phyloP scores from a whole-genome alignment of 2,113 vertebrate species.

The Hippocampus abdominalis region DNA sequence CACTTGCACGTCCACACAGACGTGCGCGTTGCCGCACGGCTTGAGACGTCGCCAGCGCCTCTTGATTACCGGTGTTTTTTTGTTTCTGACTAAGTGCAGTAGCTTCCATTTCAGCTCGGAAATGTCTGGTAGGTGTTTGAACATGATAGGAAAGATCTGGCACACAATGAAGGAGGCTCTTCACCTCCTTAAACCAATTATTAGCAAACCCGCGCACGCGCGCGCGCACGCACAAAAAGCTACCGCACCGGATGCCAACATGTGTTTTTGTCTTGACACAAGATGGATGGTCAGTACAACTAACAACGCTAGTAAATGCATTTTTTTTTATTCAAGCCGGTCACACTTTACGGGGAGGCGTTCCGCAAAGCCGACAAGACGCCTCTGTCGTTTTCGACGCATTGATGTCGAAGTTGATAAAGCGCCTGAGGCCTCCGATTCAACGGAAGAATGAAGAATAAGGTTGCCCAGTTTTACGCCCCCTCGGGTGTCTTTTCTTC shows the following conservation, averaged over 20 bases:
- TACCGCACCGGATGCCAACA: slow-evolving; percentile 2
- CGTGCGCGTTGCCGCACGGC: background rate
- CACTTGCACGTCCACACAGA: background rate
- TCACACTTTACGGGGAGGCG: background rate
- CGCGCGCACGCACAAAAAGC: slow-evolving; percentile 14
- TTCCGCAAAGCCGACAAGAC: background rate
- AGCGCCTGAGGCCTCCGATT: slow-evolving; percentile 10
- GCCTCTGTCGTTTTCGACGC: background rate
- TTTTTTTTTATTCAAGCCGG: slow-evolving; percentile 19
- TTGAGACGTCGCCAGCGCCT: background rate
- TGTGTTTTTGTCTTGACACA: slow-evolving; percentile 30
- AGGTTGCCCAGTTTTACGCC: slow-evolving; percentile 7
- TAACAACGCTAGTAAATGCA: slow-evolving; percentile 3
- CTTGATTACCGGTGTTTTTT: slow-evolving; percentile 4
- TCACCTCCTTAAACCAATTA: slow-evolving; percentile 36
- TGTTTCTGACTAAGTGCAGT: slow-evolving; percentile 20
- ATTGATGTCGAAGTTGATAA: slow-evolving; percentile 18
- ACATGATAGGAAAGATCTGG: slow-evolving; percentile 31
- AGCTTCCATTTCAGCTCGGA: slow-evolving; percentile 9
- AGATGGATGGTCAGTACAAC: slow-evolving; percentile 11
- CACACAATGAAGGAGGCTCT: slow-evolving; percentile 32
- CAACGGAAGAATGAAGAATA: slow-evolving; percentile 13
- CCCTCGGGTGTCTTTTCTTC: slow-evolving; percentile 15
- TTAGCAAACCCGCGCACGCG: slow-evolving; percentile 25
- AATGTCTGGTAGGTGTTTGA: slow-evolving; percentile 29